Base-by-base conservation (phyloP, 2,797 vertebrate species). In the Ficedula albicollis region DNA sequence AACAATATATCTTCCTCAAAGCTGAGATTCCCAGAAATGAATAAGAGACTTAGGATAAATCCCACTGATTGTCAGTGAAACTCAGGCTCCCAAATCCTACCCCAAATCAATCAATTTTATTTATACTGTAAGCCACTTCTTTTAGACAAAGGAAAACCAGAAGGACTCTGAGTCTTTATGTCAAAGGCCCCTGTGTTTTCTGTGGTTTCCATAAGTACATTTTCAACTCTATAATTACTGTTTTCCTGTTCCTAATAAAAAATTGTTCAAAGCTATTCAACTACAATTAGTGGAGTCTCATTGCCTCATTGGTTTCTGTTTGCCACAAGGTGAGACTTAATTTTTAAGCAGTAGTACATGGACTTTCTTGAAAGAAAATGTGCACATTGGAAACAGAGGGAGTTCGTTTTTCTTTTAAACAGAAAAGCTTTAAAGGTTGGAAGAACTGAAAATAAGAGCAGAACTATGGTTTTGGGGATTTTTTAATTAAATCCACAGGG, bases 241-340 rank as follows among this genome's bases (percentile, higher is more conserved):
- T 84, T 96, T 96, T 93, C 29, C 26, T 73, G 26, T 72, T 87
- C n/a, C 55, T 87, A 84, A 69, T 69, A 94, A 80, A 90, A 95
- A 89, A 15, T 48, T 75, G 44, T 21, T 62, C 36, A 81, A 94
- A 94, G 22, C 19, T 87, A 43, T 88, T 90, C n/a, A 52, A 22
- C 44, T 76, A 38, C 70, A 56, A 51, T 95, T 84, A 54, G 23
- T 67, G n/a, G 34, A 80, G 26, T 69, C 29, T 90, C 83, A 80
- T 90, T 91, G 29, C 27, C 89, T 89, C 48, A 41, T 81, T 81
- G 80, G 60, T 89, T 93, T 87, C 77, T 67, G n/a, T 72, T 91
- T 84, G 58, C 62, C 73, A 87, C 81, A 80, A 89, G 41, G 54
- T 83, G 32, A 94, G 64, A 92, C 43, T 43, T 88, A 83, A 85